These are phyloP conservation scores for Subacronicta megacephala DNA, from an alignment of 2,888 invertebrate genomes.

Conservation along the genomic window DNA sequence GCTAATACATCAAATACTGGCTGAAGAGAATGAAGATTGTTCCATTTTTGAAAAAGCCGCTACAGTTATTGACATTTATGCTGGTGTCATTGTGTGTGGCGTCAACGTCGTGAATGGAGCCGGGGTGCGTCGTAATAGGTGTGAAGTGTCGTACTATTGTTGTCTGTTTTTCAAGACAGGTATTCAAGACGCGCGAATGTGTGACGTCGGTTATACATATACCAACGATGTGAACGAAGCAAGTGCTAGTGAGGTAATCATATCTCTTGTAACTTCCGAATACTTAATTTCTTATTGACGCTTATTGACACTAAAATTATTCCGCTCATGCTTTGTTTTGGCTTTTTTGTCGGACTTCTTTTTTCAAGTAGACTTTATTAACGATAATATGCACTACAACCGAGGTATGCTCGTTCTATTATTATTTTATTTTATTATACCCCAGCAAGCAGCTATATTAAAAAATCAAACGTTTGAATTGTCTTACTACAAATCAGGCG, in stretches of 20 bases:
- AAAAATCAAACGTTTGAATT: too few relatives aligned
- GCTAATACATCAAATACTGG: constrained; percentile 85
- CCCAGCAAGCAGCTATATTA: too few relatives aligned
- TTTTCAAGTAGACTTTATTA: too few relatives aligned
- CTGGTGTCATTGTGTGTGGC: constrained; percentile 85
- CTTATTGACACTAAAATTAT: not conserved
- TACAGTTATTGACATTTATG: constrained; percentile 85
- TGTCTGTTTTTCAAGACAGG: constrained; percentile 71
- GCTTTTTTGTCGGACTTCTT: too few relatives aligned
- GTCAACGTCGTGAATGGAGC: constrained; percentile 81
- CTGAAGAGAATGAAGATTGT: constrained; percentile 77
- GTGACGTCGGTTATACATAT: constrained; percentile 63
- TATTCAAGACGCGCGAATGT: constrained; percentile 70
- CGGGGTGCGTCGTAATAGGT: constrained; percentile 85
- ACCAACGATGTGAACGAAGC: constrained; percentile 51
- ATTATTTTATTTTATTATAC: too few relatives aligned
- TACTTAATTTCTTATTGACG: not conserved
- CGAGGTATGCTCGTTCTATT: too few relatives aligned
- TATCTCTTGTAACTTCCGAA: constrained; percentile 6
- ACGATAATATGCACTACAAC: too few relatives aligned
- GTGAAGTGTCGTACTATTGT: constrained; percentile 86
- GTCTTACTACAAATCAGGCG: too few relatives aligned
- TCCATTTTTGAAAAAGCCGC: constrained; percentile 78
- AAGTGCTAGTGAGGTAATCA: constrained; percentile 39
- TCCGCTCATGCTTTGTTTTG: not conserved